Evolutionary conservation across 2,888 invertebrate genomes (phyloP), one percentile per base, ranked within the genome.

Genomic region (Fragum whitleyi): DNA sequence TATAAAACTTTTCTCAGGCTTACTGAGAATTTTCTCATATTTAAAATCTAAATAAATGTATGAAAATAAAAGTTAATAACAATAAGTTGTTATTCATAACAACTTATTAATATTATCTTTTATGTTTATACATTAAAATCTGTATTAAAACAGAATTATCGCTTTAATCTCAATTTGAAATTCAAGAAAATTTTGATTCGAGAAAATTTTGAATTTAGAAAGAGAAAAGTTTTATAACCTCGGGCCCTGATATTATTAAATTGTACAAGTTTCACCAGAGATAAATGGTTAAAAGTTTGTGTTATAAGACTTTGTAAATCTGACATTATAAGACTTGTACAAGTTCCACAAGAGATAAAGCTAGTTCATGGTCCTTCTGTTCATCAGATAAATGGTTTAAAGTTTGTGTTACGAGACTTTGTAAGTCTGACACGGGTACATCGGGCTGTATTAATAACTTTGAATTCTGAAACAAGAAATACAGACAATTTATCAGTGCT

Each of bases 301-400:
- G 92, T 92, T 32, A 94, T 86, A 42, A 95, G 89, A 29, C 91
- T 88, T 5, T 92, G 89, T 29, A 94, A 7, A 19, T 14, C 9
- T 21, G 21, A 19, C 57, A 23, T 57, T 75, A 75, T 53, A 81
- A 75, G 11, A 81, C 77, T 55, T 92, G 90, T 19, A 90, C 87
- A 36, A 93, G 85, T 72, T 93, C 93, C 19, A 92, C 87, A 55
- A 93, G 79, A 67, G 91, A 90, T 28, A 92, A 82, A 32, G 95
- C 94, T 42, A 94, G 86, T 53, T 93, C 91, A 82, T 94, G 93
- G 70, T 94, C 94, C 3, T 91, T 86, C 80, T 92, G 93, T 7
- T 91, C 91, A 82, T 95, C 95, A 9, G 94, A 93, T 42, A 95
- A 91, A 71, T 93, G 90, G 77, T 94, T 93, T 53, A 94, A 89